Evolutionary conservation across 2,797 vertebrate species (phyloP).

Genomic region (Threskiornis aethiopicus): DNA sequence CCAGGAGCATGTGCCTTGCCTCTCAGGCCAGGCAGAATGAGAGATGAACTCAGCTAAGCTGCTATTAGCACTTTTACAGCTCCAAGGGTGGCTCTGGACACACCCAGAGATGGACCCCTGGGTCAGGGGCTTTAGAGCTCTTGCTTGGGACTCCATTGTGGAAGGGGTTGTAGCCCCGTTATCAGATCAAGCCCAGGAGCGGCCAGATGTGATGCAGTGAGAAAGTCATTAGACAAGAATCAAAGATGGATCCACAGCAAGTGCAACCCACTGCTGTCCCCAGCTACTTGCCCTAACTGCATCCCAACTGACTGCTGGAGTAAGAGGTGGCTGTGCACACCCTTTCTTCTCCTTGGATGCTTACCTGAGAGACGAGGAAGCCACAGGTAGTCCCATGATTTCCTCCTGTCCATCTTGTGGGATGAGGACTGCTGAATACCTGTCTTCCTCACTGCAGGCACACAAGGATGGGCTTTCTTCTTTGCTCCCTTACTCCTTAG

Average conservation of each 20-base stretch:
- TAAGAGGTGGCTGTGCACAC: not conserved
- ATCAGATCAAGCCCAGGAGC: not conserved
- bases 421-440: not conserved
- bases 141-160: not conserved
- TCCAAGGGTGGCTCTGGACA: not conserved
- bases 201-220: not conserved
- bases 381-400: accelerated
- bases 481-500: not conserved
- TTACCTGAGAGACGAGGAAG: not conserved
- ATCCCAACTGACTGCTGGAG: not conserved
- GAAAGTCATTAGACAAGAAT: not conserved
- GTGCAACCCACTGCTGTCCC: not conserved
- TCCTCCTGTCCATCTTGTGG: not conserved
- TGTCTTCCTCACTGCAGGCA: not conserved
- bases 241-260: not conserved
- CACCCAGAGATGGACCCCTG: not conserved
- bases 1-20: accelerated
- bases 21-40: not conserved
- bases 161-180: not conserved
- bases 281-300: not conserved
- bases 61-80: not conserved
- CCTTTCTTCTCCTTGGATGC: not conserved
- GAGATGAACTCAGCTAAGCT: not conserved
- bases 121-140: not conserved
- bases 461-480: not conserved